Percentiles rank a stretch among this genome's conserved stretches.
phyloP scores from a whole-genome alignment of 2,888 invertebrate species.

The Rhabditophanes sp. region DNA sequence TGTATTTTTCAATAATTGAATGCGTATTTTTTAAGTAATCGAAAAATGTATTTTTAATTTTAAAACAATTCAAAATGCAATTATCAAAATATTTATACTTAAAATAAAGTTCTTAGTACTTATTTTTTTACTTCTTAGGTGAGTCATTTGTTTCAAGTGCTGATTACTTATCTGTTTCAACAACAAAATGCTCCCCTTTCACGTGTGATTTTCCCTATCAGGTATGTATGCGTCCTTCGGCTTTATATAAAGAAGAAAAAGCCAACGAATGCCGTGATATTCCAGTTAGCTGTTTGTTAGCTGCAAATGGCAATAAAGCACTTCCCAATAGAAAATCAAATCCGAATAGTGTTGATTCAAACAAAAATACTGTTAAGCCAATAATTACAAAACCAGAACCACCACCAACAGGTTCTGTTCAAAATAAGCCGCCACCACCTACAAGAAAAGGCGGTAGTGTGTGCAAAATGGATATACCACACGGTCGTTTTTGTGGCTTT shows the following conservation, averaged over 20 bases:
- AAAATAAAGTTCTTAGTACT: conserved; percentile 1
- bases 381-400: too few species aligned
- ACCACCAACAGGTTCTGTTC: too few species aligned
- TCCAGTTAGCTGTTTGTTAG: too few species aligned
- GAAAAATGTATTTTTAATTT: too few species aligned
- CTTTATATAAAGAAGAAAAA: conserved; percentile 20
- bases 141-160: conserved; percentile 31
- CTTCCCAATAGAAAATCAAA: neutral
- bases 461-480: conserved; percentile 32
- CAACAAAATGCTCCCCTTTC: conserved; percentile 26
- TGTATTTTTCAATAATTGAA: too few species aligned
- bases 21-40: too few species aligned
- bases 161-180: conserved; percentile 27
- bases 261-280: conserved; percentile 30
- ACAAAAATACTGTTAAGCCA: too few species aligned
- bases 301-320: neutral
- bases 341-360: too few species aligned
- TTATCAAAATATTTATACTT: conserved; percentile 1
- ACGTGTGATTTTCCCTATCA: conserved; percentile 36
- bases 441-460: too few species aligned
- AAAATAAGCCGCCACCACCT: too few species aligned
- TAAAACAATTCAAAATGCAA: conserved; percentile 1
- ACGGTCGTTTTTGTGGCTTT: conserved; percentile 41
- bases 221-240: conserved; percentile 28
- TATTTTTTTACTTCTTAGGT: conserved; percentile 17